Evolutionary conservation across 2,888 invertebrate species (phyloP).

Genomic region (Pollenia amentaria): DNA sequence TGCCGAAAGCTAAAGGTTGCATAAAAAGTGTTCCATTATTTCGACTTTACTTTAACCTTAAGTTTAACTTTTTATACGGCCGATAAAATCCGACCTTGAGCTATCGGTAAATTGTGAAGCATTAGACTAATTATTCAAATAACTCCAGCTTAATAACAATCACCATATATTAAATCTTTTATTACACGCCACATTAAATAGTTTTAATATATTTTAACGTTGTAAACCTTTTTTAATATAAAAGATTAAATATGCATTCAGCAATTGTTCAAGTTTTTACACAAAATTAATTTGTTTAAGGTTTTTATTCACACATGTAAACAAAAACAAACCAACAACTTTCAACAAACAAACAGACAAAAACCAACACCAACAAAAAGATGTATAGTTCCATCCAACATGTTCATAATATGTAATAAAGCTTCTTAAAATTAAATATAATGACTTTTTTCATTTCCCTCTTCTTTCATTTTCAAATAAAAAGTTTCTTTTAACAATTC

Average conservation of each 20-base stretch:
- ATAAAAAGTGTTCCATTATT: too few species aligned
- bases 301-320: conserved; percentile 37
- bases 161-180: not conserved
- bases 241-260: conserved; percentile 41
- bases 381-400: conserved; percentile 11
- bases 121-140: too few species aligned
- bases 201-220: not conserved
- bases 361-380: not conserved
- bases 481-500: conserved; percentile 39
- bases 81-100: too few species aligned
- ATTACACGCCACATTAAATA: conserved; percentile 1
- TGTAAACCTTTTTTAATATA: conserved; percentile 4
- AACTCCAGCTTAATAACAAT: not conserved
- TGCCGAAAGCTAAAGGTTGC: too few species aligned
- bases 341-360: not conserved
- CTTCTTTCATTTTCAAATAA: conserved; percentile 19
- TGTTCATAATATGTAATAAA: conserved; percentile 53
- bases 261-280: conserved; percentile 33
- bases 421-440: conserved; percentile 66
- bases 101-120: too few species aligned
- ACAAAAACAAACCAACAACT: not conserved
- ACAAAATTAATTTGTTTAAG: conserved; percentile 46
- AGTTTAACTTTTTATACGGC: too few species aligned
- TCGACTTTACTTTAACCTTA: too few species aligned
- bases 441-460: conserved; percentile 50